Conservation (phyloP, 2,797 vertebrate genomes). For the Anas acuta region DNA sequence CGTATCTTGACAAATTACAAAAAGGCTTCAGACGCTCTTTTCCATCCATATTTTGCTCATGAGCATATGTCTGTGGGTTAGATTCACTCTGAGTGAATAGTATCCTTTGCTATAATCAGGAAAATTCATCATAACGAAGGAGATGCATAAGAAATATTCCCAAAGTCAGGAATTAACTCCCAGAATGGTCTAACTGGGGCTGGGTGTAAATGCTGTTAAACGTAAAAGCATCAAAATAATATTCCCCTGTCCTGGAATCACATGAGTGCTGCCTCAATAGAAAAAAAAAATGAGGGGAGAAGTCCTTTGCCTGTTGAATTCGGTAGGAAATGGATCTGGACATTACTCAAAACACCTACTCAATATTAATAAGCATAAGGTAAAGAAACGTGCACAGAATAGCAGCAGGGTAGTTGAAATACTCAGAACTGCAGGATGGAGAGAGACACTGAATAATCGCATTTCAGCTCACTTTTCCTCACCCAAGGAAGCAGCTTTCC, state of each 20-base stretch:
- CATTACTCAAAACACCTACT: neutral
- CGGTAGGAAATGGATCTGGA: neutral
- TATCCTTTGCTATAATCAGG: neutral
- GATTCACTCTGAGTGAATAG: neutral
- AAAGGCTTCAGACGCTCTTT: neutral
- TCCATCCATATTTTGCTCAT: conserved; percentile 19
- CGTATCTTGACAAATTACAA: conserved; percentile 20
- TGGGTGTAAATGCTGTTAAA: neutral
- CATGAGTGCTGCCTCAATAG: neutral
- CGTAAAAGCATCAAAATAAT: neutral
- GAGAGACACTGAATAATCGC: neutral
- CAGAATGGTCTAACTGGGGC: neutral
- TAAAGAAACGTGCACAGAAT: neutral
- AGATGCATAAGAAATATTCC: neutral
- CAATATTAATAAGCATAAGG: neutral
- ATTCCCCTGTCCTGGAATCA: neutral
- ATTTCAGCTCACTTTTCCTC: neutral
- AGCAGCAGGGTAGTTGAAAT: neutral
- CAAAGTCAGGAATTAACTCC: neutral
- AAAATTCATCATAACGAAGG: neutral
- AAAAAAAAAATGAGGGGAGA: neutral
- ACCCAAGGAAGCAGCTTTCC: neutral
- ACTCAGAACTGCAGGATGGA: neutral
- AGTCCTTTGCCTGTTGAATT: neutral
- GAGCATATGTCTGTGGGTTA: neutral